These are phyloP conservation scores for Penaeus indicus DNA, from an alignment of 1,140 invertebrate genomes.

Conservation along the genomic window DNA sequence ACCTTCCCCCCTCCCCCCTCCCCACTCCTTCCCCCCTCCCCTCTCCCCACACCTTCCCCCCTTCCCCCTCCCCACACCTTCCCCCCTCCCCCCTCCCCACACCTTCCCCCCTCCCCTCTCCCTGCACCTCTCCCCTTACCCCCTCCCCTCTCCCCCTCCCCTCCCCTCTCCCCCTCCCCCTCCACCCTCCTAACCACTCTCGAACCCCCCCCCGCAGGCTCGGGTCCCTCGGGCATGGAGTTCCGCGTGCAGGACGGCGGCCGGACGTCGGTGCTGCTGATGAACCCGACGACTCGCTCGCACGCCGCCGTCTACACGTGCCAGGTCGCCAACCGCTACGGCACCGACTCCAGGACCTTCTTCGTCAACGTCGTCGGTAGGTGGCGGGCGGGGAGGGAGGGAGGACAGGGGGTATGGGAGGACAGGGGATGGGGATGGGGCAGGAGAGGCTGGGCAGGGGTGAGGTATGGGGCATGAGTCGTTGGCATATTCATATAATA, in stretches of 20 bases:
- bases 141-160: too few relatives aligned
- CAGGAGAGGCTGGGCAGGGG: too few relatives aligned
- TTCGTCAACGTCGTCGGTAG: slow-evolving; percentile 66
- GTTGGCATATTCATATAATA: background rate
- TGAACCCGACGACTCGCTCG: slow-evolving; percentile 41
- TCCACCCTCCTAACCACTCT: too few relatives aligned
- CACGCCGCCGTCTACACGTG: slow-evolving; percentile 66
- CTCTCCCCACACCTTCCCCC: too few relatives aligned
- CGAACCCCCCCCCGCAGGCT: background rate
- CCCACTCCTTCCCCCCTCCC: too few relatives aligned
- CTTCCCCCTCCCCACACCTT: too few relatives aligned
- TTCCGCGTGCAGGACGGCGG: slow-evolving; percentile 49
- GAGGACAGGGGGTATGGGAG: background rate
- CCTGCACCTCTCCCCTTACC: too few relatives aligned
- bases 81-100: too few relatives aligned
- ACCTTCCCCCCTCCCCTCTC: too few relatives aligned
- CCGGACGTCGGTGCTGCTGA: slow-evolving; percentile 48
- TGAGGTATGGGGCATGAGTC: too few relatives aligned
- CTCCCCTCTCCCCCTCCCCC: too few relatives aligned
- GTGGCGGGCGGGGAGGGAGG: background rate
- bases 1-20: too few relatives aligned
- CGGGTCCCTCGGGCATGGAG: slow-evolving; percentile 16
- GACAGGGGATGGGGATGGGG: background rate
- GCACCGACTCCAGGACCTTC: slow-evolving; percentile 61
- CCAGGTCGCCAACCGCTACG: slow-evolving; percentile 65